These are phyloP conservation scores for Glossophaga mutica DNA, from an alignment of 2,797 vertebrate species.

Conservation along the genomic window DNA sequence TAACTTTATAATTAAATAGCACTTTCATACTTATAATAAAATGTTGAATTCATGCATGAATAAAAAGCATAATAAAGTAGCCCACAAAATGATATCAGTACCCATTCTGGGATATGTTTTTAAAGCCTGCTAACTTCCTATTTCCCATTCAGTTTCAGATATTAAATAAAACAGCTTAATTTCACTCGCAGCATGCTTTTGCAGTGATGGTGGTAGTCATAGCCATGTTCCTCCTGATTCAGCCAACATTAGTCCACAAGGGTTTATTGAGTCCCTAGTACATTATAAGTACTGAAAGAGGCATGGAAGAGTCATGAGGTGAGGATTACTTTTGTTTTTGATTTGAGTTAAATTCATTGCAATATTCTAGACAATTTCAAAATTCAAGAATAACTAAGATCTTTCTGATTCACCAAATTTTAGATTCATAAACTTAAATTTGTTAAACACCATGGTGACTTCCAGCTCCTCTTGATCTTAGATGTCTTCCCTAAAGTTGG, in stretches of 20 bases:
- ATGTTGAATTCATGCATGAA: not conserved
- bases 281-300: not conserved
- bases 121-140: not conserved
- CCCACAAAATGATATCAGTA: not conserved
- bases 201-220: rapidly evolving
- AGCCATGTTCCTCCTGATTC: not conserved
- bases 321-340: not conserved
- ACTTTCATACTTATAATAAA: not conserved
- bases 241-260: not conserved
- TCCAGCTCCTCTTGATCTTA: not conserved
- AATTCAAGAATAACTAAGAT: not conserved
- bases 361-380: not conserved
- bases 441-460: not conserved
- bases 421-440: not conserved
- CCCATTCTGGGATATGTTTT: not conserved
- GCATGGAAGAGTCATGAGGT: not conserved
- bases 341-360: not conserved
- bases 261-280: not conserved
- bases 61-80: not conserved
- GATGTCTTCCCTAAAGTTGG: not conserved
- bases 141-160: not conserved
- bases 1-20: slow-evolving; percentile 3
- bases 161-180: not conserved
- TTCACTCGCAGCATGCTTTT: not conserved
- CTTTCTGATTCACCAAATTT: not conserved